Evolutionary conservation across 2,797 vertebrate genomes (phyloP).

Genomic region (Urophycis tenuis): DNA sequence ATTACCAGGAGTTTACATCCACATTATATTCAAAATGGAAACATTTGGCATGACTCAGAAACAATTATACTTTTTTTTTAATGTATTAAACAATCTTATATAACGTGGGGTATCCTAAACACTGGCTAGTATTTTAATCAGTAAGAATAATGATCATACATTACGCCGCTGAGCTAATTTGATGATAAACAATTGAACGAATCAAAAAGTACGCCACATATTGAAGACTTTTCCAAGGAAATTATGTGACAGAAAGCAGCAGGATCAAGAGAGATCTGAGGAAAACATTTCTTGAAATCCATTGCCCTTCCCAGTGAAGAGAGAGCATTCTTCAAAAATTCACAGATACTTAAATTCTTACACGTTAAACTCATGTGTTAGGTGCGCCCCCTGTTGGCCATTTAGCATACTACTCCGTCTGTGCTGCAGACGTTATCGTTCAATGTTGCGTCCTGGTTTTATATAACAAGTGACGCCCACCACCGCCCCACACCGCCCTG

Average conservation of each 20-base stretch:
- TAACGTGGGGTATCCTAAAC: background rate
- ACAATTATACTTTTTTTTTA: too few relatives aligned
- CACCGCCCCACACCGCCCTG: background rate
- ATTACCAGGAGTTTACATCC: background rate
- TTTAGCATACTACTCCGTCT: background rate
- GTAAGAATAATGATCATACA: background rate
- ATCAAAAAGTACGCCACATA: background rate
- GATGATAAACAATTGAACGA: background rate
- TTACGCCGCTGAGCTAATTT: background rate
- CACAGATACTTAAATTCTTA: background rate
- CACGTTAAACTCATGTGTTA: slow-evolving; percentile 23
- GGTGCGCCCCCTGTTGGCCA: slow-evolving; percentile 60
- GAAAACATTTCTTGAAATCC: background rate
- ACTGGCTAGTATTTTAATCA: background rate
- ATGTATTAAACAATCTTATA: too few relatives aligned
- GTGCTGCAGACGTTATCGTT: background rate
- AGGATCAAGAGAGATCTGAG: background rate
- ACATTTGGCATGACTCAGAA: too few relatives aligned
- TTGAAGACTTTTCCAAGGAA: background rate
- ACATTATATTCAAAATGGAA: too few relatives aligned
- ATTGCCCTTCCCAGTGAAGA: background rate
- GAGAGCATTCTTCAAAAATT: background rate
- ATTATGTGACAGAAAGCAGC: background rate
- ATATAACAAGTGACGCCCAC: too few relatives aligned
- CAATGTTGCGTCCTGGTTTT: background rate